These are phyloP conservation scores for Saccostrea glomerata DNA, from an alignment of 1,140 invertebrate species.

Conservation along the genomic window DNA sequence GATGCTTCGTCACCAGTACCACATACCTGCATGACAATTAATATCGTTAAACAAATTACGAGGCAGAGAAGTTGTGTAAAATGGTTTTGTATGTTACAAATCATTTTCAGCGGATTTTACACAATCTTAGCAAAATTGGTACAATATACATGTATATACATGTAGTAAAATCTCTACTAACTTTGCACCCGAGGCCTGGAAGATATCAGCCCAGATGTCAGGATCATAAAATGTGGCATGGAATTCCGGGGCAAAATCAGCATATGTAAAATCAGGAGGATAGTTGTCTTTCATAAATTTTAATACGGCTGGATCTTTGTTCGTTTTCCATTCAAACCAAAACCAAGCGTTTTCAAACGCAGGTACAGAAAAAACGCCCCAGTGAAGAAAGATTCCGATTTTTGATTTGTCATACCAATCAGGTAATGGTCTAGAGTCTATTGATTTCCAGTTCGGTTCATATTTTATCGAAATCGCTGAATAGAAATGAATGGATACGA, in stretches of 20 bases:
- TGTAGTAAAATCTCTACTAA: conserved; percentile 53
- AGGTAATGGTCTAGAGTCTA: conserved; percentile 77
- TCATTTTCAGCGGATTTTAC: no score
- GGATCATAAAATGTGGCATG: conserved; percentile 67
- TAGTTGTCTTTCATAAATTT: conserved; percentile 75
- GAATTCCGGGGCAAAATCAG: conserved; percentile 69
- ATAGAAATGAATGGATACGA: not conserved
- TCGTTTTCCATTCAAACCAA: conserved; percentile 73
- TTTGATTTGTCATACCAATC: conserved; percentile 78
- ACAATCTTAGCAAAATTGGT: no score
- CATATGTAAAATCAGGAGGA: conserved; percentile 71
- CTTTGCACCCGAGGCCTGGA: conserved; percentile 66
- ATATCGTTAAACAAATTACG: no score
- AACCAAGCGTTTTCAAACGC: conserved; percentile 62
- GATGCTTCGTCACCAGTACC: conserved; percentile 76
- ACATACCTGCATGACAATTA: conserved; percentile 68
- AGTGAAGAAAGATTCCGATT: conserved; percentile 76
- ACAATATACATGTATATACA: no score
- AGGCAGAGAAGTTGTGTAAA: no score
- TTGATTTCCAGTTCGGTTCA: conserved; percentile 25
- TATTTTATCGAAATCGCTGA: not conserved
- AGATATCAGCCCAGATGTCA: conserved; percentile 63
- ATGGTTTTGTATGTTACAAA: no score
- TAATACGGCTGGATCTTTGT: conserved; percentile 39
- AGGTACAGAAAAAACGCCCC: conserved; percentile 73